phyloP scores from a whole-genome alignment of 92 coral and sea anemone genomes.

The Scolanthus callimorphus region DNA sequence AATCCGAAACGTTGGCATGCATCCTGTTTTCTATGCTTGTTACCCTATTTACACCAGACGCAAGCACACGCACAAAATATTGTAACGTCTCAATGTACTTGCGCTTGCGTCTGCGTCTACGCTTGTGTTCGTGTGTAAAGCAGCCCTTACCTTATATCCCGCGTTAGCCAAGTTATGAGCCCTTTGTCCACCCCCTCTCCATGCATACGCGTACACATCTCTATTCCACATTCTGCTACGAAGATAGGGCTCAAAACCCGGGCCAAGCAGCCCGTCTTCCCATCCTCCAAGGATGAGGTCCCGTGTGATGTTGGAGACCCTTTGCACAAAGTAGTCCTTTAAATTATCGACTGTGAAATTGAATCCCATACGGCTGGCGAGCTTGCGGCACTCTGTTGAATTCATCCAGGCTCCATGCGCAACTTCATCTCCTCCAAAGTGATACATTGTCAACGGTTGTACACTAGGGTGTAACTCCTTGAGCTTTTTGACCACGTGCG shows the following conservation, averaged over 20 bases:
- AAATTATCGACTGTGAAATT: constrained; percentile 39
- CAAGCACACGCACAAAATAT: no score
- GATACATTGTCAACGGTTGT: constrained; percentile 73
- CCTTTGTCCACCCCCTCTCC: constrained; percentile 88
- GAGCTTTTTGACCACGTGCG: constrained; percentile 58
- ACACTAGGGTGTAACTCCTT: constrained; percentile 55
- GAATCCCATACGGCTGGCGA: constrained; percentile 44
- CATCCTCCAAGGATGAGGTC: constrained; percentile 84
- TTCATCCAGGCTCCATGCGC: constrained; percentile 90
- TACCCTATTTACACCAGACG: no score
- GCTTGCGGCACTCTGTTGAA: constrained; percentile 56
- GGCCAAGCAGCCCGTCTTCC: constrained; percentile 88
- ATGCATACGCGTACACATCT: constrained; percentile 81
- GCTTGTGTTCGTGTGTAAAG: no score
- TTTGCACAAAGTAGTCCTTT: constrained; percentile 79
- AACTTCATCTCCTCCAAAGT: constrained; percentile 92
- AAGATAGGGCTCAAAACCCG: constrained; percentile 52
- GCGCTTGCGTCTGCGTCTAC: no score
- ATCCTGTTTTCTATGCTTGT: no score
- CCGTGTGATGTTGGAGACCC: constrained; percentile 75
- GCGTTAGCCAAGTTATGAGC: constrained; percentile 87
- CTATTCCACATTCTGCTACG: constrained; percentile 40
- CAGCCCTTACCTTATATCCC: constrained; percentile 64
- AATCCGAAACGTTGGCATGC: no score
- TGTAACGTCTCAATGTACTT: no score